Evolutionary conservation across 1,140 invertebrate species (phyloP).

Genomic region (Sarcophaga bullata): DNA sequence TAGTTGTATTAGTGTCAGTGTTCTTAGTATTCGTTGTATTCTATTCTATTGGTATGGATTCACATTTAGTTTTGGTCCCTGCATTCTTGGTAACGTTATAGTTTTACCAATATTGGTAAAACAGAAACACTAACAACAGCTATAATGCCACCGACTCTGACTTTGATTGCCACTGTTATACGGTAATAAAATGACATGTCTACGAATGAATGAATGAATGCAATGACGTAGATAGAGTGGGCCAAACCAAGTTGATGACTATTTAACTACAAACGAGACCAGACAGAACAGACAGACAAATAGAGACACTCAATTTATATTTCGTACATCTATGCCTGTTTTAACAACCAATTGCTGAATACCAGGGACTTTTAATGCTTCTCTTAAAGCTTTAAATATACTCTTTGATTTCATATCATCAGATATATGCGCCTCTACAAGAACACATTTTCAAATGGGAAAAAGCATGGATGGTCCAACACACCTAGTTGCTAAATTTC

Average conservation of each 20-base stretch:
- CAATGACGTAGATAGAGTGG: too few relatives aligned
- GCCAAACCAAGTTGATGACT: not conserved
- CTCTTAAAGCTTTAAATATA: too few relatives aligned
- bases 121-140: slow-evolving; percentile 15
- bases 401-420: too few relatives aligned
- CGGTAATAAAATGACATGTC: not conserved
- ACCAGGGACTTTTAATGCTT: too few relatives aligned
- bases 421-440: too few relatives aligned
- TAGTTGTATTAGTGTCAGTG: not conserved
- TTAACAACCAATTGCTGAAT: too few relatives aligned
- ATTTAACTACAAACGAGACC: not conserved
- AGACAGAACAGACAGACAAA: not conserved
- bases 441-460: too few relatives aligned
- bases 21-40: not conserved
- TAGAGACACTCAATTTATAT: too few relatives aligned
- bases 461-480: too few relatives aligned
- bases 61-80: not conserved
- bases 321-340: too few relatives aligned
- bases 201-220: too few relatives aligned
- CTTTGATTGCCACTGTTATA: slow-evolving; percentile 12
- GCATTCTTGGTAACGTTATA: not conserved
- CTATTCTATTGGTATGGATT: not conserved
- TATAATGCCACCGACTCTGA: slow-evolving; percentile 19
- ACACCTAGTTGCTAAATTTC: too few relatives aligned
- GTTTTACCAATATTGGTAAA: slow-evolving; percentile 30